Evolutionary conservation across 2,888 invertebrate species (phyloP).

Genomic region (Meteorus colon): DNA sequence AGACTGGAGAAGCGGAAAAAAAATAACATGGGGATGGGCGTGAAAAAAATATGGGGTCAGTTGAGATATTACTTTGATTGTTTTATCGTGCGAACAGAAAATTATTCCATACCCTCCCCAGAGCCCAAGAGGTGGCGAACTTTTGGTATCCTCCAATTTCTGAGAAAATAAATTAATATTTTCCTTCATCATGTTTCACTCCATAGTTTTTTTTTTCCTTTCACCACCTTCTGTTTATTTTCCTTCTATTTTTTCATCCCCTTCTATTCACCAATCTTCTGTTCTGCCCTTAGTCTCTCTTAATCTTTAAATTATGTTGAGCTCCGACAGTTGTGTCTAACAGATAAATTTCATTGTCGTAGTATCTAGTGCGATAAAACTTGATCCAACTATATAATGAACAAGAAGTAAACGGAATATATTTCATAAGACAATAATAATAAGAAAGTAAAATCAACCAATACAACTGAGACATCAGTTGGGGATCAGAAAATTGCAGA

Average conservation of each 20-base stretch:
- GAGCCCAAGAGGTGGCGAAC: not conserved
- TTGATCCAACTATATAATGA: not conserved
- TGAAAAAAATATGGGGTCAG: slow-evolving; percentile 33
- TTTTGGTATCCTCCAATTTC: slow-evolving; percentile 16
- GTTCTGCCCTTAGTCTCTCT: not conserved
- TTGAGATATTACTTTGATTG: slow-evolving; percentile 54
- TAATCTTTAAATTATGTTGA: slow-evolving; percentile 2
- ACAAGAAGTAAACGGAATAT: not conserved
- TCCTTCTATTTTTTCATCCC: not conserved
- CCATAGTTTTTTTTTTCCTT: slow-evolving; percentile 14
- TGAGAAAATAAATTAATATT: slow-evolving; percentile 7
- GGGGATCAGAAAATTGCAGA: not conserved
- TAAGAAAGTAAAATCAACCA: not conserved
- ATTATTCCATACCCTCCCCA: slow-evolving; percentile 35
- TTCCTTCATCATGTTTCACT: slow-evolving; percentile 15
- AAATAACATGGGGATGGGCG: not conserved
- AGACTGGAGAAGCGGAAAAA: not conserved
- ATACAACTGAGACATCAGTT: not conserved
- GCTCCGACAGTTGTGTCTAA: not conserved
- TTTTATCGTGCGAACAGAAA: slow-evolving; percentile 52
- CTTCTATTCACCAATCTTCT: not conserved
- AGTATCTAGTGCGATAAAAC: not conserved
- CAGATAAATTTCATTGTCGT: slow-evolving; percentile 4
- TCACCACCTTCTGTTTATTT: slow-evolving; percentile 1
- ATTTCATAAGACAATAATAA: not conserved